phyloP scores from a whole-genome alignment of 2,888 invertebrate genomes.

The Spialia ferax region DNA sequence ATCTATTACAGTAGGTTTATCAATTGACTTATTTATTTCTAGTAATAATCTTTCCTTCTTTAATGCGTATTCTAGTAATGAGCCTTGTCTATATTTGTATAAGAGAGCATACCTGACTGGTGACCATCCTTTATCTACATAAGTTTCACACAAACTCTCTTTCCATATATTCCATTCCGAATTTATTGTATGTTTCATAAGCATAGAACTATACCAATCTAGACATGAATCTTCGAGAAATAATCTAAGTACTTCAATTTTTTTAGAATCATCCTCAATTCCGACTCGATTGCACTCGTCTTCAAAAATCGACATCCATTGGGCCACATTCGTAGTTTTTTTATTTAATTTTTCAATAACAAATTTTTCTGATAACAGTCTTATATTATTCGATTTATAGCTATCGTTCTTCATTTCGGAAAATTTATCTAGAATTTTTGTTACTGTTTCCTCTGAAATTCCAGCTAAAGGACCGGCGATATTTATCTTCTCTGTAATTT shows the following conservation, averaged over 20 bases:
- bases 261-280: conserved; percentile 20
- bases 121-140: conserved; percentile 48
- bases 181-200: conserved; percentile 11
- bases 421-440: neutral
- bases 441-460: neutral
- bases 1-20: conserved; percentile 23
- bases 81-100: conserved; percentile 33
- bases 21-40: conserved; percentile 34
- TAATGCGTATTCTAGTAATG: conserved; percentile 29
- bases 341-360: conserved; percentile 32
- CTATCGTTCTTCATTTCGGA: neutral
- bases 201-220: conserved; percentile 22
- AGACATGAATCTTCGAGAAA: conserved; percentile 21
- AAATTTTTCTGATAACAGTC: neutral
- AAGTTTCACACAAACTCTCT: conserved; percentile 42
- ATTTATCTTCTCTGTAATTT: neutral
- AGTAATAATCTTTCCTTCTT: conserved; percentile 38
- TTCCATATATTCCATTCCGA: conserved; percentile 25
- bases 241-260: conserved; percentile 24
- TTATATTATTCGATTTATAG: conserved; percentile 2
- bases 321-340: conserved; percentile 25
- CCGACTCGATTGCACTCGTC: conserved; percentile 18
- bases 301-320: conserved; percentile 33
- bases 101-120: conserved; percentile 15
- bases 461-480: neutral